Evolutionary conservation across 2,888 invertebrate species (phyloP), one percentile per base, ranked within the genome.

Genomic region (Clusia tigrina): DNA sequence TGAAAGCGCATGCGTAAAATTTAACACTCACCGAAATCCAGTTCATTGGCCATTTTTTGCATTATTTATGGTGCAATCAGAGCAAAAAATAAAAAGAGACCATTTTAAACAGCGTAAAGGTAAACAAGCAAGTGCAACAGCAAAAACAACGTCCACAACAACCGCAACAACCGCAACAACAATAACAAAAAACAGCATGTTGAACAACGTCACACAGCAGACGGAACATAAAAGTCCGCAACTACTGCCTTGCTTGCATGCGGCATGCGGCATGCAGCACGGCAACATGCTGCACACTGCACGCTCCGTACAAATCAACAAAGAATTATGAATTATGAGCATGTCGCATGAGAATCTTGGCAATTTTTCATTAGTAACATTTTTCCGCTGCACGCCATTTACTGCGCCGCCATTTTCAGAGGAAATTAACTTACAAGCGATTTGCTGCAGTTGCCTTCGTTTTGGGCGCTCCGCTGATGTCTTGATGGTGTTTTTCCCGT

Each of bases 281-380:
- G 10, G 20, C 1, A 5, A 52, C 15, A 22, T 15, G 20, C 22
- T 52, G 25, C 54, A 54, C 26, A 2, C n/a, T 32, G 26, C 5
- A n/a, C 32, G 15, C 12, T 10, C 9, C 5, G 6, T 17, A 38
- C 22, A 22, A 37, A 20, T 17, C 63, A 70, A 15, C 38, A 38
- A 24, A 24, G 38, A 58, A 37, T 53, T 74, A 77, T 74, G 74
- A 74, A 67, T 74, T 74, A 74, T 74, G 75, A 74, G 68, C 76
- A 67, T 73, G 74, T 69, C 66, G 72, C 74, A 69, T 74, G 76
- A 72, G 59, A 59, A 63, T 56, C 63, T 57, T 60, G 56, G 57
- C 60, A 37, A 58, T 58, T 53, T 52, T 52, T 58, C 38, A 58
- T 46, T 10, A 15, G 59, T 37, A 71, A 73, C 78, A 76, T 73